phyloP scores from a whole-genome alignment of 1,140 invertebrate genomes.

The Cotesia chilonis region DNA sequence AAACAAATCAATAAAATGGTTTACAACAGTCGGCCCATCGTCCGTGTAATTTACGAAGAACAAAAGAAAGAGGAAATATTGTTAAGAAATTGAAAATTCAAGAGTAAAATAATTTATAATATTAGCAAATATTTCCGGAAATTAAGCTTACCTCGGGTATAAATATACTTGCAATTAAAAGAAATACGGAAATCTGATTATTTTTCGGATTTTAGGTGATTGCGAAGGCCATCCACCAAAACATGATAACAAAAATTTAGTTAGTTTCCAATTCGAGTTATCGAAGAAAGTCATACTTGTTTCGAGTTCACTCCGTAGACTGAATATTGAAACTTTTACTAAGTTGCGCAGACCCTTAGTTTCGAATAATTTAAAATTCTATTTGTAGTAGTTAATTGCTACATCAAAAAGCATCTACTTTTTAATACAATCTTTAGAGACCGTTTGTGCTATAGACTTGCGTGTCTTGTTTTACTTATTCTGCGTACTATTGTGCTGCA shows the following conservation, averaged over 20 bases:
- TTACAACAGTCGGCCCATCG: too few relatives aligned
- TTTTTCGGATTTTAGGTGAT: neutral
- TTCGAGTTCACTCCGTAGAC: neutral
- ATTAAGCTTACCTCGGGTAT: slow-evolving; percentile 23
- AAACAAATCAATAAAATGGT: too few relatives aligned
- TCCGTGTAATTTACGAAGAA: too few relatives aligned
- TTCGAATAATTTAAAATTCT: slow-evolving; percentile 10
- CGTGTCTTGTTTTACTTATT: too few relatives aligned
- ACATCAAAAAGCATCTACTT: slow-evolving; percentile 21
- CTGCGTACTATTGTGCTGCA: too few relatives aligned
- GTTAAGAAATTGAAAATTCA: neutral
- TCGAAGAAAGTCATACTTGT: slow-evolving; percentile 28
- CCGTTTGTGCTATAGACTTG: neutral
- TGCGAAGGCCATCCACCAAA: slow-evolving; percentile 36
- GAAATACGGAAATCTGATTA: slow-evolving; percentile 1
- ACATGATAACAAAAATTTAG: slow-evolving; percentile 25
- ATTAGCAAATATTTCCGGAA: neutral
- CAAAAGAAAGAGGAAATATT: neutral
- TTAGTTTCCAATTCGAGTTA: slow-evolving; percentile 26
- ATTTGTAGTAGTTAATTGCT: neutral
- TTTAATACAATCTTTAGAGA: neutral
- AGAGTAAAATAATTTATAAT: neutral
- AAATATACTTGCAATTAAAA: slow-evolving; percentile 26
- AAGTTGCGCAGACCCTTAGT: neutral
- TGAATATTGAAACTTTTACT: neutral